A percentile compares a stretch with the other conserved stretches of the same genome.
phyloP scores from a whole-genome alignment of 2,888 invertebrate species.

The Pandemis corylana region DNA sequence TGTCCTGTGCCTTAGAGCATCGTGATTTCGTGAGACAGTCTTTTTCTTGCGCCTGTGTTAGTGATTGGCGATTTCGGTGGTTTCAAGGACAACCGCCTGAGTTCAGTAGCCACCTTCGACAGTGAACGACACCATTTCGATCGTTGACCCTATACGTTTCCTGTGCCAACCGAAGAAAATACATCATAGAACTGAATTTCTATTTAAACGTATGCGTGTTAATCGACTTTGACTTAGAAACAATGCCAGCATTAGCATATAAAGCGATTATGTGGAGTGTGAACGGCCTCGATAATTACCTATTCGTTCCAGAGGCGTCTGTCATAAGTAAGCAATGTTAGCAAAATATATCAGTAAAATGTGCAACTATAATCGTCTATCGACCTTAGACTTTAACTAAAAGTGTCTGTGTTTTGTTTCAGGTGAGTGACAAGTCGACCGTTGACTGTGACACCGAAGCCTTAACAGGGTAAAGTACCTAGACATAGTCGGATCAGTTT shows the following conservation, averaged over 20 bases:
- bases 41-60: slow-evolving; percentile 55
- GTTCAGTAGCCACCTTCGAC: slow-evolving; percentile 81
- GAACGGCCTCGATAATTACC: slow-evolving; percentile 57
- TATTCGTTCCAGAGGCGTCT: slow-evolving; percentile 43
- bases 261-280: slow-evolving; percentile 63
- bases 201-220: slow-evolving; percentile 66
- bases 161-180: slow-evolving; percentile 72
- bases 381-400: background rate
- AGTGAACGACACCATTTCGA: slow-evolving; percentile 81
- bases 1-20: slow-evolving; percentile 40
- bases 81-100: slow-evolving; percentile 80
- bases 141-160: slow-evolving; percentile 78
- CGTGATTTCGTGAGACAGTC: slow-evolving; percentile 43
- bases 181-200: slow-evolving; percentile 64
- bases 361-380: background rate
- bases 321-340: slow-evolving; percentile 9
- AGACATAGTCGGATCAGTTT: slow-evolving; percentile 61
- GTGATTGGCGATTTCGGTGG: slow-evolving; percentile 73
- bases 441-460: slow-evolving; percentile 33
- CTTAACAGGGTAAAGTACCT: slow-evolving; percentile 61
- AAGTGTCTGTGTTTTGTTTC: slow-evolving; percentile 61
- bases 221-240: slow-evolving; percentile 73
- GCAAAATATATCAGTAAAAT: slow-evolving; percentile 19
- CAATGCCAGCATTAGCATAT: slow-evolving; percentile 73
- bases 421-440: slow-evolving; percentile 65